Conservation (phyloP, 2,797 vertebrate species). For the Tamandua tetradactyla region DNA sequence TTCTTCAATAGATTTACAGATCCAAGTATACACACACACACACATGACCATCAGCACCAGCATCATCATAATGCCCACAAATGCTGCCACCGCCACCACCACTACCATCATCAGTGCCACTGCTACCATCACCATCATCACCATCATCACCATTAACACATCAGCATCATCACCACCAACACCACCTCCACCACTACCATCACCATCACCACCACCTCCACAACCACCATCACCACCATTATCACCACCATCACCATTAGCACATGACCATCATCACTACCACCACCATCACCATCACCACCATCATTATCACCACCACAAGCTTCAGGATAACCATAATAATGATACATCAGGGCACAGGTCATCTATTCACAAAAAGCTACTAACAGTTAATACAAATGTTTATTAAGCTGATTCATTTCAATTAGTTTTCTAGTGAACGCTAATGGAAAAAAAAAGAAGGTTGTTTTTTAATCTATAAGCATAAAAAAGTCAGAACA, state of each 20-base stretch:
- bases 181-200: no score
- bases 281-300: no score
- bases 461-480: conserved; percentile 42
- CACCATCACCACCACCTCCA: no score
- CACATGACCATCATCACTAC: no score
- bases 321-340: neutral
- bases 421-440: conserved; percentile 10
- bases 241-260: no score
- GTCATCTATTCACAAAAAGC: neutral
- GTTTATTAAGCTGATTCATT: neutral
- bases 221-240: no score
- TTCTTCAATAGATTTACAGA: conserved; percentile 50
- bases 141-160: no score
- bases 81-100: no score
- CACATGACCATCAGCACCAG: neutral
- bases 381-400: neutral
- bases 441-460: conserved; percentile 17
- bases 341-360: neutral
- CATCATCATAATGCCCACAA: no score
- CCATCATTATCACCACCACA: neutral
- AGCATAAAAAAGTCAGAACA: neutral
- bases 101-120: no score
- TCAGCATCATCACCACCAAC: no score
- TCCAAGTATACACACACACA: neutral
- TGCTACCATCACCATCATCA: no score